Percentiles rank a stretch among this genome's conserved stretches.
Conservation (phyloP, 53 echinoderm and acorn worm genomes). For the Stichopus horrens region DNA sequence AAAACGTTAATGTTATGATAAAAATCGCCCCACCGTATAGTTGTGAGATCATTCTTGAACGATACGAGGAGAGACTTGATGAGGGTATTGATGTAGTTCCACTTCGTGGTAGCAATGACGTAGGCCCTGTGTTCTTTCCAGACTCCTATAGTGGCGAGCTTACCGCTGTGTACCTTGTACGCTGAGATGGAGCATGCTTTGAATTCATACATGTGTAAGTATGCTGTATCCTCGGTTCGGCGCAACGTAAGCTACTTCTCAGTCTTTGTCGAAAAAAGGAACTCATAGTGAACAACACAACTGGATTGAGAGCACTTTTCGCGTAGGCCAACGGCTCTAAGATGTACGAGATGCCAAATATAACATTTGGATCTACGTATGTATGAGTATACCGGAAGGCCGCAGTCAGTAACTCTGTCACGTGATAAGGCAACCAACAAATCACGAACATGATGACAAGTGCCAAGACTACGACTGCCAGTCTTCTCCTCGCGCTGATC, state of each 20-base stretch:
- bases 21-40: too few species aligned
- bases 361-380: conserved; percentile 24
- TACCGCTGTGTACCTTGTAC: conserved; percentile 23
- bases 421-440: conserved; percentile 36
- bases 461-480: conserved; percentile 40
- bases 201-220: conserved; percentile 41
- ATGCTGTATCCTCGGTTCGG: neutral
- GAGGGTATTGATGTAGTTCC: too few species aligned
- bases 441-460: conserved; percentile 40
- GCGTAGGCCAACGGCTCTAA: conserved; percentile 5
- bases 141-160: neutral
- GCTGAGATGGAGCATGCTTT: conserved; percentile 35
- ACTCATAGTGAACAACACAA: conserved; percentile 38
- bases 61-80: too few species aligned
- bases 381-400: neutral
- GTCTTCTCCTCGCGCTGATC: conserved; percentile 24
- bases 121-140: too few species aligned
- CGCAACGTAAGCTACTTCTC: conserved; percentile 19
- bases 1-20: too few species aligned
- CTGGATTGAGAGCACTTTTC: conserved; percentile 41
- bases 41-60: too few species aligned
- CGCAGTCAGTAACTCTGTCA: neutral
- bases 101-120: too few species aligned
- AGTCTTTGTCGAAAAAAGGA: conserved; percentile 34
- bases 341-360: conserved; percentile 9